Conservation (phyloP, 2,113 vertebrate genomes). For the Stegostoma tigrinum region DNA sequence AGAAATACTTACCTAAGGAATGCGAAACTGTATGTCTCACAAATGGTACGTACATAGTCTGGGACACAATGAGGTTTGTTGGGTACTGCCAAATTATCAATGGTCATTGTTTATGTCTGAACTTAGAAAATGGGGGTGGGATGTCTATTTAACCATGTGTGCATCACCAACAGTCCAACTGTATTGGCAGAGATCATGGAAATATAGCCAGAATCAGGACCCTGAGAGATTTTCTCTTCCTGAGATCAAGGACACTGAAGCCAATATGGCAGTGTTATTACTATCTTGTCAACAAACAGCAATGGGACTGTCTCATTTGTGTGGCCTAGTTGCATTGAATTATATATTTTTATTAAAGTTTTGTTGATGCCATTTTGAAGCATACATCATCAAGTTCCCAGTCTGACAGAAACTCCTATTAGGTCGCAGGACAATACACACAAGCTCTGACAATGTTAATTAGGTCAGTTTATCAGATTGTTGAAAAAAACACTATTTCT, state of each 20-base stretch:
- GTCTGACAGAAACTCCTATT: neutral
- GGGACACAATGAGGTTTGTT: neutral
- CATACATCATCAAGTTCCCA: neutral
- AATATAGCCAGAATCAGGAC: neutral
- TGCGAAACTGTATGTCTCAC: neutral
- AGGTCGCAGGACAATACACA: neutral
- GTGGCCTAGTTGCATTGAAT: neutral
- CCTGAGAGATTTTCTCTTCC: neutral
- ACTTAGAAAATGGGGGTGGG: neutral
- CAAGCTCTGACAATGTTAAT: neutral
- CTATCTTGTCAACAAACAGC: neutral
- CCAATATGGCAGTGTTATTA: neutral
- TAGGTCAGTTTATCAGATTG: neutral
- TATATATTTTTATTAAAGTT: neutral
- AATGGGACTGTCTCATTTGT: neutral
- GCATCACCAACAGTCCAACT: neutral
- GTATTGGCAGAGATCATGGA: neutral
- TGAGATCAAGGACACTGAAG: neutral
- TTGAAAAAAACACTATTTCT: neutral
- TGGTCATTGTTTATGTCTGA: neutral
- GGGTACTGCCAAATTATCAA: neutral
- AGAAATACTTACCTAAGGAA: neutral
- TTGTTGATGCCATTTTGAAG: neutral
- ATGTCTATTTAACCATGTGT: neutral
- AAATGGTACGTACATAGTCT: neutral